Conservation (phyloP, 2,113 vertebrate genomes). For the Cochlearius cochlearius region DNA sequence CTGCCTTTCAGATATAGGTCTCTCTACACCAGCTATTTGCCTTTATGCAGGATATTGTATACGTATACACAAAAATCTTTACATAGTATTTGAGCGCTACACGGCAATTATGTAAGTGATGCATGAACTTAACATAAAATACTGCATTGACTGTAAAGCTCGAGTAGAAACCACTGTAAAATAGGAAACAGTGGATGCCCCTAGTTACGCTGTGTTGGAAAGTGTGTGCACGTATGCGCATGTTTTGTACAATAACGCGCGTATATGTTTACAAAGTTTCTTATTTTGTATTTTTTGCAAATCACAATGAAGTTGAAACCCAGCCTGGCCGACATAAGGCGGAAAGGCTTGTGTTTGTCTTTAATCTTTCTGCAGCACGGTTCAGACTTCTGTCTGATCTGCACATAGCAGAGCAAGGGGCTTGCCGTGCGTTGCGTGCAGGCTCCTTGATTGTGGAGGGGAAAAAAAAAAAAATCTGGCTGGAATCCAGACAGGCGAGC, state of each 20-base stretch:
- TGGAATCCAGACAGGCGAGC: constrained; percentile 85
- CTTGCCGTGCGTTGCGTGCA: constrained; percentile 77
- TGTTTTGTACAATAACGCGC: background rate
- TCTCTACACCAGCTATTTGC: background rate
- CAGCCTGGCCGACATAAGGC: constrained; percentile 63
- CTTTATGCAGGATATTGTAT: background rate
- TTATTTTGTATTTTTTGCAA: background rate
- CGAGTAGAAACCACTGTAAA: background rate
- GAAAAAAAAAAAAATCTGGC: constrained; percentile 70
- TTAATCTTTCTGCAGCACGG: constrained; percentile 82
- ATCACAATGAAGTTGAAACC: constrained; percentile 61
- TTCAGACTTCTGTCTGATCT: constrained; percentile 78
- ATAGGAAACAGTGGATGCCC: background rate
- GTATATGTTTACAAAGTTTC: background rate
- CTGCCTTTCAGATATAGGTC: background rate
- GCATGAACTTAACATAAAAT: background rate
- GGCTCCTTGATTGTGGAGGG: constrained; percentile 80
- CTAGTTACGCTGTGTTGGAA: background rate
- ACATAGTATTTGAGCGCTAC: background rate
- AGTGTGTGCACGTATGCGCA: background rate
- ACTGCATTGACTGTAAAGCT: background rate
- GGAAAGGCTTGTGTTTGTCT: constrained; percentile 79
- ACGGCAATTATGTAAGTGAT: background rate
- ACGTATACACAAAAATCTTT: background rate
- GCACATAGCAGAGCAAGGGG: constrained; percentile 76